phyloP scores from a whole-genome alignment of 1,140 invertebrate genomes.

The Hycleus cichorii region DNA sequence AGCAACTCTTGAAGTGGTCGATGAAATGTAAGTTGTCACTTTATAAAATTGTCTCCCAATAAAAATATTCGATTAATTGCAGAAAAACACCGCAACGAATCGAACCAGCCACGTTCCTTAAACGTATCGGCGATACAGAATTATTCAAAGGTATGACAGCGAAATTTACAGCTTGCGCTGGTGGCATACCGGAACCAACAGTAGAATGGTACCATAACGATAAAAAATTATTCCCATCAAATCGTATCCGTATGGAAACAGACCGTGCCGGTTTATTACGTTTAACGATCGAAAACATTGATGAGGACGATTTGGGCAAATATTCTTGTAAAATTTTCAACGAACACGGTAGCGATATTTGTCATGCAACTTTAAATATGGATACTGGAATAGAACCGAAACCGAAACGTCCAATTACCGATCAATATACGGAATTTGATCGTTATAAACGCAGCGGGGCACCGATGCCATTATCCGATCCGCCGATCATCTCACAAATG shows the following conservation, averaged over 20 bases:
- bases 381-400: constrained; percentile 62
- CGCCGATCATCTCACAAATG: constrained; percentile 83
- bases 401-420: constrained; percentile 61
- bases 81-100: constrained; percentile 66
- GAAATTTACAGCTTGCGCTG: constrained; percentile 84
- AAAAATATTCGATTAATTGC: constrained; percentile 1
- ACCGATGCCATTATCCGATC: constrained; percentile 75
- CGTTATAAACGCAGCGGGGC: constrained; percentile 73
- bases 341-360: constrained; percentile 74
- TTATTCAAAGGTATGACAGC: constrained; percentile 80
- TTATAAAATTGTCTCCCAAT: background rate
- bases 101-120: constrained; percentile 80
- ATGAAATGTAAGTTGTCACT: constrained; percentile 67
- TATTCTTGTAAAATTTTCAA: constrained; percentile 79
- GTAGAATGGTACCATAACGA: constrained; percentile 80
- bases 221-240: constrained; percentile 67
- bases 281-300: constrained; percentile 65
- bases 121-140: constrained; percentile 82
- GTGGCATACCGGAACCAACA: constrained; percentile 77
- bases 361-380: constrained; percentile 70
- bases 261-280: constrained; percentile 75
- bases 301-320: constrained; percentile 69
- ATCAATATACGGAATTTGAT: constrained; percentile 78
- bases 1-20: constrained; percentile 66
- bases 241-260: constrained; percentile 71